Base-by-base conservation (phyloP, 1,140 invertebrate genomes). In the Drosophila suzukii region DNA sequence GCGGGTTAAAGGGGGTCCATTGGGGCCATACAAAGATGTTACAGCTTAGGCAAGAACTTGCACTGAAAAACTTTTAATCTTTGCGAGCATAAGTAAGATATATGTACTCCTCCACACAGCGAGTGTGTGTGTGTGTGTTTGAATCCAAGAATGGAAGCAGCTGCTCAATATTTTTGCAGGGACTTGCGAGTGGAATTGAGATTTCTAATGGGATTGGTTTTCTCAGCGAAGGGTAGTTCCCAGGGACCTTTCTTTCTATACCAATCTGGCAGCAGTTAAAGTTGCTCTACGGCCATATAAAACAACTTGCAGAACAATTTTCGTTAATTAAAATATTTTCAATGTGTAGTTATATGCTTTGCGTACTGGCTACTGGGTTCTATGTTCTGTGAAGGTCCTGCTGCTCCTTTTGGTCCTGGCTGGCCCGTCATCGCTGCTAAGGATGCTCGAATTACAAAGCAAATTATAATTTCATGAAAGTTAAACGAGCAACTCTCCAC, bases 401-500 rank as follows among this genome's bases (percentile, higher is more conserved):
- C 41, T 38, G 44, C 63, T 36, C 27, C 49, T 15, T 66, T 51
- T 55, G 27, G 61, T 81, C 44, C 59, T 65, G 20, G 74, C 63
- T 71, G 63, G 67, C 67, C 50, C 74, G 49, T 75, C 74, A 58
- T 76, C 55, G 61, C 79, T 80, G 82, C 79, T 85, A 86, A 88
- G 76, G 79, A 86, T 90, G 79, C 86, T 90, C 82, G 77, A 80
- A 91, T 90, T 90, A 90, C 82, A 90, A 88, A 90, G 79, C 88
- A 90, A 90, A 91, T 90, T 90, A 90, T 90, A 90, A 90, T 90
- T 90, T 90, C 88, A 90, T 91, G 86, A 91, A 90, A 90, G 86
- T 90, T 90, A 90, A 91, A 90, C 88, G 86, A 86, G 88, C 83
- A 83, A 91, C 79, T 90, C 76, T 79, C 76, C 56, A 67, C 77